Conservation (phyloP, 2,888 invertebrate genomes). For the Polyommatus icarus region DNA sequence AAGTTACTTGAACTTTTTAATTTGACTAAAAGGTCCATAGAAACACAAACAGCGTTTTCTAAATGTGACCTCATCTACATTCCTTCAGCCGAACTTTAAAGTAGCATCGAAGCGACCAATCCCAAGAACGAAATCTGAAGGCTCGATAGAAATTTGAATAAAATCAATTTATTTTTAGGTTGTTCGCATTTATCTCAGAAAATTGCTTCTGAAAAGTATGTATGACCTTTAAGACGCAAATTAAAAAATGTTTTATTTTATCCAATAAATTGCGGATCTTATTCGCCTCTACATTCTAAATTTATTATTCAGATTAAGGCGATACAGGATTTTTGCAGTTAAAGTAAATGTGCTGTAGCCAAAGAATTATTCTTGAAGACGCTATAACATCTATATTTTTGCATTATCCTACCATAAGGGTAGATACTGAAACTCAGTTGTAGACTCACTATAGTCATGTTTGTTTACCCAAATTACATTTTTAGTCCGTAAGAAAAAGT, state of each 20-base stretch:
- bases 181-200: slow-evolving; percentile 73
- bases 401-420: too few species aligned
- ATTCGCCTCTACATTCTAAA: not conserved
- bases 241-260: slow-evolving; percentile 5
- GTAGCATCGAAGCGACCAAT: slow-evolving; percentile 59
- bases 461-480: too few species aligned
- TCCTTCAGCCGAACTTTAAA: slow-evolving; percentile 40
- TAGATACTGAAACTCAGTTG: too few species aligned
- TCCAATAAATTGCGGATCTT: not conserved
- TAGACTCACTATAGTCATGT: too few species aligned
- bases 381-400: too few species aligned
- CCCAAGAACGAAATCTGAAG: slow-evolving; percentile 63
- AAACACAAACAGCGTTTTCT: slow-evolving; percentile 7
- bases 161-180: slow-evolving; percentile 78
- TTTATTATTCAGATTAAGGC: not conserved
- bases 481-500: too few species aligned
- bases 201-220: slow-evolving; percentile 63
- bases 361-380: not conserved
- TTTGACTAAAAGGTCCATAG: slow-evolving; percentile 20
- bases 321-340: not conserved
- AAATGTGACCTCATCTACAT: slow-evolving; percentile 46
- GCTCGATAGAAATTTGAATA: slow-evolving; percentile 78
- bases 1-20: not conserved
- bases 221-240: not conserved
- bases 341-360: not conserved